A percentile compares a stretch with the other conserved stretches of the same genome.
Evolutionary conservation across 2,888 invertebrate species (phyloP).

Genomic region (Drosophila lutescens): DNA sequence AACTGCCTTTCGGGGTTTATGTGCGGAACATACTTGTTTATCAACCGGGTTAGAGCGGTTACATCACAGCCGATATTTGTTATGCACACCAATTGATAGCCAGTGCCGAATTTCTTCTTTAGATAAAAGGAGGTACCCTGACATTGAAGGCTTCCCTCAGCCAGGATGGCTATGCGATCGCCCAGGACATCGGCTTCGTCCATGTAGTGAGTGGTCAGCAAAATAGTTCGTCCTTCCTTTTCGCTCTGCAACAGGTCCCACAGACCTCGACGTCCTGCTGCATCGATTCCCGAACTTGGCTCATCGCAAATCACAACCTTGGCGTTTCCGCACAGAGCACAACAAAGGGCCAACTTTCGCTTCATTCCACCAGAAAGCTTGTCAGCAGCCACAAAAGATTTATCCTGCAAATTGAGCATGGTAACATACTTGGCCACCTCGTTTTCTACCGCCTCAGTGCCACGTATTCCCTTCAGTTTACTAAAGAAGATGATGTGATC

Average conservation of each 20-base stretch:
- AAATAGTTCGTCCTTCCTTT: constrained; percentile 90
- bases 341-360: constrained; percentile 89
- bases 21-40: constrained; percentile 87
- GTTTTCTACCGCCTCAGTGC: constrained; percentile 83
- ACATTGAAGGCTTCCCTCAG: constrained; percentile 90
- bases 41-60: constrained; percentile 85
- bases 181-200: constrained; percentile 94
- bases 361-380: constrained; percentile 91
- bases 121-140: constrained; percentile 91
- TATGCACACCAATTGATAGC: constrained; percentile 88
- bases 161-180: constrained; percentile 93
- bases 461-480: constrained; percentile 87
- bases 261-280: constrained; percentile 90
- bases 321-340: constrained; percentile 90
- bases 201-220: constrained; percentile 94
- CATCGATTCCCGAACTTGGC: constrained; percentile 93
- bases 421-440: constrained; percentile 88
- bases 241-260: constrained; percentile 91
- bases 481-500: constrained; percentile 93
- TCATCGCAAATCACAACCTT: constrained; percentile 89
- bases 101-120: constrained; percentile 92
- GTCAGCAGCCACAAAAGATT: constrained; percentile 86
- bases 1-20: constrained; percentile 88
- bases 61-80: constrained; percentile 85
- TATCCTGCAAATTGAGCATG: constrained; percentile 87